phyloP scores from a whole-genome alignment of 2,113 vertebrate genomes.

The Hoplias malabaricus region DNA sequence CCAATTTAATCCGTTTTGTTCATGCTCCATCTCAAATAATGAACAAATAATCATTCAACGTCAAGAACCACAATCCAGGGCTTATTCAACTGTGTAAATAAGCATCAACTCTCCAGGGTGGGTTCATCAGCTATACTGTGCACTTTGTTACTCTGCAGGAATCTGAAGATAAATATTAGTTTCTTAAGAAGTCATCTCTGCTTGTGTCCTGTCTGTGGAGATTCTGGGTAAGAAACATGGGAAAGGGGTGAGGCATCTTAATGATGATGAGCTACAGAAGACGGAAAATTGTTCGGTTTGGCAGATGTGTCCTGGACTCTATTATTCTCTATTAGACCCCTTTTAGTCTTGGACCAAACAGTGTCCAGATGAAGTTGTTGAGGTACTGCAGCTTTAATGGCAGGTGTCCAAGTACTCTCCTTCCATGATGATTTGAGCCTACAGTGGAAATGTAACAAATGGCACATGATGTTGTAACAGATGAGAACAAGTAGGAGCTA shows the following conservation, averaged over 20 bases:
- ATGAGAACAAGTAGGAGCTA: too few relatives aligned
- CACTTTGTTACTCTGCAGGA: background rate
- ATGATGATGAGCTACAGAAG: background rate
- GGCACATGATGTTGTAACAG: too few relatives aligned
- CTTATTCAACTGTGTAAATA: background rate
- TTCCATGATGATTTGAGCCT: background rate
- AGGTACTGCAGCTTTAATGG: background rate
- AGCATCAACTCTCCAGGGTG: background rate
- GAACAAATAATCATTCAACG: too few relatives aligned
- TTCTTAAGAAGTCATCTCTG: background rate
- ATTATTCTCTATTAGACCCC: background rate
- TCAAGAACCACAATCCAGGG: background rate
- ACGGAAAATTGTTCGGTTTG: background rate
- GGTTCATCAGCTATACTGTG: background rate
- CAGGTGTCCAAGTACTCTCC: background rate
- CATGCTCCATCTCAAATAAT: too few relatives aligned
- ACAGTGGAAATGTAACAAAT: background rate
- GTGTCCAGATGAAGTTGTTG: background rate
- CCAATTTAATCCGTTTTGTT: too few relatives aligned
- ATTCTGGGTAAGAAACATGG: background rate
- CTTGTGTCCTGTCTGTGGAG: background rate
- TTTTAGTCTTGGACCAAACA: background rate
- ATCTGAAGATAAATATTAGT: constrained; percentile 19
- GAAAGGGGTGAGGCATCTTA: background rate
- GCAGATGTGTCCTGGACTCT: background rate